These are phyloP conservation scores for Leucophenga maculata DNA, from an alignment of 2,888 invertebrate genomes.

Conservation along the genomic window DNA sequence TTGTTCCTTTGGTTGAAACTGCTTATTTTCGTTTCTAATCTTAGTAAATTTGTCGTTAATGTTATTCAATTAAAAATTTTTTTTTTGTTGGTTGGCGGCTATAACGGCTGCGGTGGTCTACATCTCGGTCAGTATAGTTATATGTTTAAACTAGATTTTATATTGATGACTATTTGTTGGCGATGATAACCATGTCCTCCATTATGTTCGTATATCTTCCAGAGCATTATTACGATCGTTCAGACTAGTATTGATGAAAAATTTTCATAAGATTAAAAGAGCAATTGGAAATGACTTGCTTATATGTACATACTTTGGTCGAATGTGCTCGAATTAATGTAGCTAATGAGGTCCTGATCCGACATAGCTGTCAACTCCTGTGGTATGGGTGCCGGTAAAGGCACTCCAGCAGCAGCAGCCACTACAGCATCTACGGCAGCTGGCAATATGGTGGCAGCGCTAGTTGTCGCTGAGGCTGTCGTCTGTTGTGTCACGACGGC, in stretches of 20 bases:
- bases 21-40: too few species aligned
- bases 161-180: background rate
- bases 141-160: background rate
- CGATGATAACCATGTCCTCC: background rate
- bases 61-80: background rate
- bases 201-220: background rate
- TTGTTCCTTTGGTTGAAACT: background rate
- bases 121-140: background rate
- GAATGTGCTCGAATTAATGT: constrained; percentile 91
- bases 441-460: constrained; percentile 53
- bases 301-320: constrained; percentile 79
- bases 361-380: constrained; percentile 87
- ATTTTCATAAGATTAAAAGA: background rate
- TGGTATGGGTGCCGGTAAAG: constrained; percentile 75
- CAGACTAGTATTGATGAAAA: background rate
- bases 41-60: too few species aligned
- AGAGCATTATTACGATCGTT: background rate
- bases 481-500: constrained; percentile 64
- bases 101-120: background rate
- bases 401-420: constrained; percentile 68
- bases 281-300: background rate
- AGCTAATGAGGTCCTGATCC: constrained; percentile 89
- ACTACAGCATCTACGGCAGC: constrained; percentile 56
- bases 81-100: background rate
- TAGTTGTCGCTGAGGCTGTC: constrained; percentile 50